Percentiles rank a stretch among this genome's conserved stretches.
These are phyloP conservation scores for Strigamia transsilvanica DNA, from an alignment of 2,888 invertebrate genomes.

Conservation along the genomic window DNA sequence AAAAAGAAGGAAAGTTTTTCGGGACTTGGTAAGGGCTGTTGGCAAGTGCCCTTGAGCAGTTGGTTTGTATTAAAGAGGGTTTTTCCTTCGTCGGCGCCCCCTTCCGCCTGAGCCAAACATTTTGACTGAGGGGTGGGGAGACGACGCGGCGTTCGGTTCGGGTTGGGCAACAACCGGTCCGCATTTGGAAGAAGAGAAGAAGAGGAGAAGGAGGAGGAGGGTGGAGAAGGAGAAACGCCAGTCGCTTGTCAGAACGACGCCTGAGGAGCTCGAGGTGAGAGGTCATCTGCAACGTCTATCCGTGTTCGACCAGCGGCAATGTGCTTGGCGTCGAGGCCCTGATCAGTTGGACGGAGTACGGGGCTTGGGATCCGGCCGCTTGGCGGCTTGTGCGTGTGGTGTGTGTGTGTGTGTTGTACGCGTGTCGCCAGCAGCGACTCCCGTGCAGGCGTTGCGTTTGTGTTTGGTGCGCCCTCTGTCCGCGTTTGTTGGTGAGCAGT, in stretches of 20 bases:
- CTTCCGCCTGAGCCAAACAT: slow-evolving; percentile 16
- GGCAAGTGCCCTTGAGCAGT: slow-evolving; percentile 49
- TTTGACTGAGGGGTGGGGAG: slow-evolving; percentile 41
- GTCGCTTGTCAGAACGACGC: slow-evolving; percentile 47
- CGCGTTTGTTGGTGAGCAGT: slow-evolving; percentile 50
- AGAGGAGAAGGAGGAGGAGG: slow-evolving; percentile 25
- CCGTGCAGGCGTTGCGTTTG: slow-evolving; percentile 47
- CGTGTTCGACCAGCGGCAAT: slow-evolving; percentile 34
- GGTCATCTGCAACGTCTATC: slow-evolving; percentile 33
- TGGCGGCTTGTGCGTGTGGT: slow-evolving; percentile 44
- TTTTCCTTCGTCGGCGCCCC: slow-evolving; percentile 31
- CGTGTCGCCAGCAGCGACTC: slow-evolving; percentile 49
- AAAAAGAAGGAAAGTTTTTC: slow-evolving; percentile 48
- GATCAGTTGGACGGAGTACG: slow-evolving; percentile 39
- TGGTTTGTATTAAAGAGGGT: slow-evolving; percentile 42
- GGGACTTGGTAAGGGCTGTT: slow-evolving; percentile 33
- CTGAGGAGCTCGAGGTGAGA: slow-evolving; percentile 47
- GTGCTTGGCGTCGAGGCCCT: slow-evolving; percentile 1
- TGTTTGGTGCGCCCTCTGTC: slow-evolving; percentile 50
- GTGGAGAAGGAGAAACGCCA: slow-evolving; percentile 18
- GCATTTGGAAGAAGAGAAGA: slow-evolving; percentile 22
- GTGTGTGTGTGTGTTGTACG: slow-evolving; percentile 46
- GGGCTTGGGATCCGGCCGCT: slow-evolving; percentile 45
- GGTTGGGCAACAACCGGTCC: slow-evolving; percentile 45
- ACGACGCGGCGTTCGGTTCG: background rate